Evolutionary conservation across 2,113 vertebrate genomes (phyloP), one percentile per base, ranked within the genome.

Genomic region (Coregonus clupeaformis): DNA sequence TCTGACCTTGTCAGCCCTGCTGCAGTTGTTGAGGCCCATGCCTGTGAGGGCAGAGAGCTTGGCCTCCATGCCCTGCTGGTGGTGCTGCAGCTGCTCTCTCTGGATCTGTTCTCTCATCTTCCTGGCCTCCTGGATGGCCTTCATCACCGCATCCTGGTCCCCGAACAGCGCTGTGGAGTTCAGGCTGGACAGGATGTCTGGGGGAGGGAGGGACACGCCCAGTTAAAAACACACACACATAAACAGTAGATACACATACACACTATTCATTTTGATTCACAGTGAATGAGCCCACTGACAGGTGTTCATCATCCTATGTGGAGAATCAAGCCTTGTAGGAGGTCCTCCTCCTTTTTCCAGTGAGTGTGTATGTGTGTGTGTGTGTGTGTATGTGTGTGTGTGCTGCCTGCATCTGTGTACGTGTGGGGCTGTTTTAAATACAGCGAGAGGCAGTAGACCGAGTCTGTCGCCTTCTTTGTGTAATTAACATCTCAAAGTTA

Each of bases 61-160:
- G 66, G 94, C 96, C 67, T 99, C 97, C 82, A 98, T 93, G 72
- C 94, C 91, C 79, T 97, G 96, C 0, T 96, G 95, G 89, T 97
- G 97, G 79, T 95, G 94, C 79, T 95, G 94, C 77, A 95, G 91
- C 84, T 97, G 95, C 89, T 97, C 96, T 69, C 95, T 85, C 89
- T 97, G 96, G 89, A 99, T 97, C 92, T 99, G 97, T 90, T 99
- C 98, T 91, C 97, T 93, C 97, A 99, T 99, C 90, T 99, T 99
- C 77, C 98, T 94, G 74, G 98, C 98, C 88, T 99, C 98, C 88
- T 99, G 98, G 88, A 99, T 99, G 86, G 98, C 98, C 94, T 99
- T 99, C 98, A 99, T 95, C 89, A 99, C 98, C 30, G 98, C 97
- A 75, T 99, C 98, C 95, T 99, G 98, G 93, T 99, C 98, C 89